Percentiles rank a stretch among this genome's conserved stretches.
These are phyloP conservation scores for Netelia virgata DNA, from an alignment of 2,888 invertebrate species.

Conservation along the genomic window DNA sequence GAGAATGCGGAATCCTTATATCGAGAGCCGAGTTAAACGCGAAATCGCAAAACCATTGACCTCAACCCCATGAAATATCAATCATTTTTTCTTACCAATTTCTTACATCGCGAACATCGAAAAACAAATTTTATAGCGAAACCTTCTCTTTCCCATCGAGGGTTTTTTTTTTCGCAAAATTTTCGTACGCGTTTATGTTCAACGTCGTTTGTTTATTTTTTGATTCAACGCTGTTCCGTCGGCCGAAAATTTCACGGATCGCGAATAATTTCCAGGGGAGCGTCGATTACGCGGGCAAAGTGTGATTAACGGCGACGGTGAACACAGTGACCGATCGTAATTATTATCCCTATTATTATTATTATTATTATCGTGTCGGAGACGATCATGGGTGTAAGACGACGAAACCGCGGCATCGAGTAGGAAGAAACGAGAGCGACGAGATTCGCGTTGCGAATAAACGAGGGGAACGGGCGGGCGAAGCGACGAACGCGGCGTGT, in stretches of 20 bases:
- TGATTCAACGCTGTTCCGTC: not conserved
- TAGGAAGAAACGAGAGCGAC: slow-evolving; percentile 21
- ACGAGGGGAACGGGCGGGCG: not conserved
- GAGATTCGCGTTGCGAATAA: slow-evolving; percentile 20
- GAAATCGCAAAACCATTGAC: slow-evolving; percentile 37
- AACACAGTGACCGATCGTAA: slow-evolving; percentile 55
- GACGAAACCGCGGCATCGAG: slow-evolving; percentile 16
- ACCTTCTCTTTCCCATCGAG: not conserved
- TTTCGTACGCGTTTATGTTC: not conserved
- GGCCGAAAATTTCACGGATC: slow-evolving; percentile 38
- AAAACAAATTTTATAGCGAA: not conserved
- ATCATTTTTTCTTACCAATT: not conserved
- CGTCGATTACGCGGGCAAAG: slow-evolving; percentile 38
- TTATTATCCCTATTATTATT: slow-evolving; percentile 64
- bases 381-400: slow-evolving; percentile 8
- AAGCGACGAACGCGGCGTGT: slow-evolving; percentile 20
- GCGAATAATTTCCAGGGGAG: slow-evolving; percentile 14
- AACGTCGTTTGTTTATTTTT: not conserved
- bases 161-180: not conserved
- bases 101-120: not conserved
- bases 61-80: not conserved
- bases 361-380: slow-evolving; percentile 61
- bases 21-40: slow-evolving; percentile 1
- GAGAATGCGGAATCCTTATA: slow-evolving; percentile 8
- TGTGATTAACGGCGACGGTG: slow-evolving; percentile 58